These are phyloP conservation scores for Hypsibius dujardini DNA, from an alignment of 1,140 invertebrate species.

Conservation along the genomic window DNA sequence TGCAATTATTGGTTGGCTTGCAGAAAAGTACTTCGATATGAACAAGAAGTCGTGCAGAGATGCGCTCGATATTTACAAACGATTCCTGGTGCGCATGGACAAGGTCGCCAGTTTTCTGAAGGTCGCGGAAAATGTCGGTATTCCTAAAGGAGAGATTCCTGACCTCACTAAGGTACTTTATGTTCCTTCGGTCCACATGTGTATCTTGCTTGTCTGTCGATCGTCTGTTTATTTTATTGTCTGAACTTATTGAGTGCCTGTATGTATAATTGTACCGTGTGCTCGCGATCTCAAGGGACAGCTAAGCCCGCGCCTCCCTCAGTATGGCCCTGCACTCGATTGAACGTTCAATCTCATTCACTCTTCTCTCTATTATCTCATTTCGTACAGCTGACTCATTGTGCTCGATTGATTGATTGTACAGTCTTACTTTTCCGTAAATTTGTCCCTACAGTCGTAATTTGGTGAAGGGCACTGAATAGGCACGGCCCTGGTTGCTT, in stretches of 20 bases:
- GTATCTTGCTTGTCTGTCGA: slow-evolving; percentile 15
- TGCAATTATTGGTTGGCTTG: slow-evolving; percentile 26
- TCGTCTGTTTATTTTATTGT: slow-evolving; percentile 19
- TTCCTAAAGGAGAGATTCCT: slow-evolving; percentile 96
- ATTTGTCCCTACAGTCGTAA: no score
- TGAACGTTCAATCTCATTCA: no score
- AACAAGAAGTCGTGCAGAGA: slow-evolving; percentile 93
- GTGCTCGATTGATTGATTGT: no score
- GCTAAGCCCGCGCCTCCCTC: no score
- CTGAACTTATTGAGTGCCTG: background rate
- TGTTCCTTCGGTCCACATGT: background rate
- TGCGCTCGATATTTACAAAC: slow-evolving; percentile 94
- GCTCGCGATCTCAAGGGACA: no score
- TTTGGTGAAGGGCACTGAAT: no score
- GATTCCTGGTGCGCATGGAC: slow-evolving; percentile 96
- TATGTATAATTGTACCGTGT: no score
- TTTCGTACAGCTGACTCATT: no score
- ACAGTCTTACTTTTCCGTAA: no score
- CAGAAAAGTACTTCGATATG: slow-evolving; percentile 98
- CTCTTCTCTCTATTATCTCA: background rate
- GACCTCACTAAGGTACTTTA: slow-evolving; percentile 70
- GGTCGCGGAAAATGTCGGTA: slow-evolving; percentile 91
- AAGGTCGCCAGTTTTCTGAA: slow-evolving; percentile 94
- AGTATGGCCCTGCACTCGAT: no score
- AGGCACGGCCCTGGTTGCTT: no score